Base-by-base conservation (phyloP, 2,113 vertebrate genomes). In the Nannospalax galili region DNA sequence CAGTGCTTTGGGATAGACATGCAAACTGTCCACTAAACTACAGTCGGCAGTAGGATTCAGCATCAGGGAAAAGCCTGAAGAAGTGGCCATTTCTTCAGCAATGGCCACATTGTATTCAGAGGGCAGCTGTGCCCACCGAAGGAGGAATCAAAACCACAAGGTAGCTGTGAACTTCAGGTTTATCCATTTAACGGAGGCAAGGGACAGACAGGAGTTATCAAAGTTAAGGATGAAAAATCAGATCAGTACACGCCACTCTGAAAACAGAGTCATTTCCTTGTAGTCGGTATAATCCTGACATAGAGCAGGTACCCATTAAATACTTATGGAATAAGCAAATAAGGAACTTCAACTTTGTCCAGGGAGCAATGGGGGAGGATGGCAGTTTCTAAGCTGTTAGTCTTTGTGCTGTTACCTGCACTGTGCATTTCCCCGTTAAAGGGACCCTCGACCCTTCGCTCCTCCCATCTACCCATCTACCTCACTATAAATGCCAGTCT, bases 401-500 rank as follows among this genome's bases (percentile, higher is more conserved):
- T 65, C 69, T 70, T n/a, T 26, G 2, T 1, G 60, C 37, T 11
- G 0, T 65, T 28, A 65, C n/a, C 65, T 77, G n/a, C n/a, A n/a
- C n/a, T 56, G 2, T 8, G 20, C 72, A 52, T 17, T 75, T 24
- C 26, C n/a, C 37, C 56, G 16, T n/a, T n/a, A 30, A 81, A 69
- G 65, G 9, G 9, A 7, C 6, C 45, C 17, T 56, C 24, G 67
- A 58, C 45, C 8, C 60, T 15, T 67, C 0, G 19, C 74, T 70
- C 95, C 95, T 65, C 95, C 95, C n/a, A n/a, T n/a, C 37, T 52
- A 52, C 37, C 26, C 8, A 17, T 17, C 15, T 0, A 2, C 48
- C 42, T 86, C 62, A 45, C 92, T 95, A 96, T 95, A 97, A 97
- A 95, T 75, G 81, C 80, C 40, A 26, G 5, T 40, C 30, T 92